Evolutionary conservation across 1,140 invertebrate genomes (phyloP).

Genomic region (Octopus bimaculoides): DNA sequence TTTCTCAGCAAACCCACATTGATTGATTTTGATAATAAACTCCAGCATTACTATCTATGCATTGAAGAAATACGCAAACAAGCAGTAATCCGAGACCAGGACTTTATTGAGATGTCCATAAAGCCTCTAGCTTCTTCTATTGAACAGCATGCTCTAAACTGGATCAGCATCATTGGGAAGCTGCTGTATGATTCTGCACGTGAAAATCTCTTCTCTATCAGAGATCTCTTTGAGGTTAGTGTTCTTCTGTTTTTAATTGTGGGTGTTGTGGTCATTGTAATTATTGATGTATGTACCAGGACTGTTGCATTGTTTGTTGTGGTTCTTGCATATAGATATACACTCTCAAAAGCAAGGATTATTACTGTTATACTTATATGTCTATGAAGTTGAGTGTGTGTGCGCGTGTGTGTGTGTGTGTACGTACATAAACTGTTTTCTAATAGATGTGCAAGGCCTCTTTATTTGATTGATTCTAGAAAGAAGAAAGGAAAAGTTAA

Average conservation of each 20-base stretch:
- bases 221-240: slow-evolving; percentile 52
- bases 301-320: no score
- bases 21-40: slow-evolving; percentile 76
- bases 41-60: slow-evolving; percentile 76
- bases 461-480: no score
- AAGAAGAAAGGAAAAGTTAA: no score
- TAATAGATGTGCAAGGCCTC: neutral
- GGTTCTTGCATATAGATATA: no score
- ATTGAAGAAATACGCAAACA: slow-evolving; percentile 65
- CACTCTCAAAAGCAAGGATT: no score
- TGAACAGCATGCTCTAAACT: slow-evolving; percentile 53
- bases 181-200: slow-evolving; percentile 56
- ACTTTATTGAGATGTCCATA: slow-evolving; percentile 53
- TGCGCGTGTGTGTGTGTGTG: neutral
- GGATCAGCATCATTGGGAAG: slow-evolving; percentile 52
- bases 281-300: no score
- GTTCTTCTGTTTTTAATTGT: neutral
- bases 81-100: slow-evolving; percentile 50
- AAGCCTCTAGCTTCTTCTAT: slow-evolving; percentile 48
- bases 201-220: slow-evolving; percentile 44
- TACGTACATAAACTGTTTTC: neutral
- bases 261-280: no score
- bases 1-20: slow-evolving; percentile 70
- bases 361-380: no score
- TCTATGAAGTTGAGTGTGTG: neutral